A percentile compares a stretch with the other conserved stretches of the same genome.
Conservation (phyloP, 2,888 invertebrate genomes). For the Meghimatium bilineatum region DNA sequence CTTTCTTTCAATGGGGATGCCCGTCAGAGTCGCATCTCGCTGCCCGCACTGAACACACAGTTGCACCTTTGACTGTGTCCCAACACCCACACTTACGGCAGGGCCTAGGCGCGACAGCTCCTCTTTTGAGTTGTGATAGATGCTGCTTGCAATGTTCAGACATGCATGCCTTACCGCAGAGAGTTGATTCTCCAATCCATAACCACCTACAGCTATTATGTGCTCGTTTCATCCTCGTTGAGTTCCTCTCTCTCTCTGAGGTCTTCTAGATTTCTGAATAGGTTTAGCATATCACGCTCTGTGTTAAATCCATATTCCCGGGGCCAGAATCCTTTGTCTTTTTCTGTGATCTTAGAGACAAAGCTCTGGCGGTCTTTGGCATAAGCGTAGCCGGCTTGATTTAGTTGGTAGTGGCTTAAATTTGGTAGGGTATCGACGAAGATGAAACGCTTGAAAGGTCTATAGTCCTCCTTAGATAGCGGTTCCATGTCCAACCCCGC, state of each 20-base stretch:
- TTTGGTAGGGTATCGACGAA: background rate
- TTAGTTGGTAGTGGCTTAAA: background rate
- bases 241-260: too few relatives aligned
- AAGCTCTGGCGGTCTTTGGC: background rate
- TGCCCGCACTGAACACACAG: background rate
- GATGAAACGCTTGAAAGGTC: background rate
- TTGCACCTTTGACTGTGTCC: background rate
- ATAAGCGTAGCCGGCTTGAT: too few relatives aligned
- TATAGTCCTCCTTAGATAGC: background rate
- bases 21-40: background rate
- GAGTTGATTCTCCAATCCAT: too few relatives aligned
- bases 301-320: too few relatives aligned
- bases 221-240: too few relatives aligned
- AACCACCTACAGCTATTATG: too few relatives aligned
- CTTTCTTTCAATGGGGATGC: background rate
- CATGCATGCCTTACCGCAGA: too few relatives aligned
- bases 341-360: background rate
- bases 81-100: background rate
- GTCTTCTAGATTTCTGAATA: too few relatives aligned
- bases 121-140: background rate
- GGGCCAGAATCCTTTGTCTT: too few relatives aligned
- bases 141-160: background rate
- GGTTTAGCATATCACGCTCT: too few relatives aligned
- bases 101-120: background rate
- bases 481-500: conserved; percentile 8